phyloP scores from a whole-genome alignment of 2,113 vertebrate species.

The Rhinogobius similis region DNA sequence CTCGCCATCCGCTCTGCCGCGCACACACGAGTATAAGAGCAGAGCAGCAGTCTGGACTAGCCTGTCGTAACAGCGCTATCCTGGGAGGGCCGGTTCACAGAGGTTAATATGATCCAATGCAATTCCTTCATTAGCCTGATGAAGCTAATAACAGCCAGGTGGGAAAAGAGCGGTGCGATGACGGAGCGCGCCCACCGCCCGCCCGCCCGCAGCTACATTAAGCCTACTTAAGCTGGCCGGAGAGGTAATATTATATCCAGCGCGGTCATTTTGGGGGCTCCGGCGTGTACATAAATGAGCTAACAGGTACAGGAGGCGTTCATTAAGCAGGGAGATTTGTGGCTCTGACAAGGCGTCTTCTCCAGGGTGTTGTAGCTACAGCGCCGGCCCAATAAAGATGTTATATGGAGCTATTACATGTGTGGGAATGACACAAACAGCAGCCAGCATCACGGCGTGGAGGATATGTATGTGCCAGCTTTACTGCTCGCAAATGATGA shows the following conservation, averaged over 20 bases:
- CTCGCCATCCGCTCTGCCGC: slow-evolving; percentile 22
- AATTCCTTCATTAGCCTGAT: slow-evolving; percentile 71
- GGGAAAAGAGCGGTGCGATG: slow-evolving; percentile 43
- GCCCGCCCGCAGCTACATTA: slow-evolving; percentile 13
- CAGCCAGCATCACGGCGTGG: background rate
- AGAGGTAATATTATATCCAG: background rate
- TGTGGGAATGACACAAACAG: background rate
- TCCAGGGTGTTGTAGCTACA: slow-evolving; percentile 8
- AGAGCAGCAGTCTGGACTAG: slow-evolving; percentile 38
- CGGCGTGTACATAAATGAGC: background rate
- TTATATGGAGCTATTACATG: background rate
- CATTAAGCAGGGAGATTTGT: background rate
- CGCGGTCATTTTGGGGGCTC: slow-evolving; percentile 15
- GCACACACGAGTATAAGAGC: background rate
- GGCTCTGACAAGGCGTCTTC: background rate
- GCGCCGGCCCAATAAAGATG: background rate
- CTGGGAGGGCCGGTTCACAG: slow-evolving; percentile 63
- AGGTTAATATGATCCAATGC: slow-evolving; percentile 74
- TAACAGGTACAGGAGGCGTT: background rate
- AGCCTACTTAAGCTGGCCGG: slow-evolving; percentile 23
- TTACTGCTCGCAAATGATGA: background rate
- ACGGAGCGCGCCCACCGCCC: slow-evolving; percentile 38
- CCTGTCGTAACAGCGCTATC: slow-evolving; percentile 53
- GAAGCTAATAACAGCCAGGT: slow-evolving; percentile 61
- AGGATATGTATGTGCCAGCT: background rate